Base-by-base conservation (phyloP, 2,113 vertebrate genomes). In the Gambusia affinis region DNA sequence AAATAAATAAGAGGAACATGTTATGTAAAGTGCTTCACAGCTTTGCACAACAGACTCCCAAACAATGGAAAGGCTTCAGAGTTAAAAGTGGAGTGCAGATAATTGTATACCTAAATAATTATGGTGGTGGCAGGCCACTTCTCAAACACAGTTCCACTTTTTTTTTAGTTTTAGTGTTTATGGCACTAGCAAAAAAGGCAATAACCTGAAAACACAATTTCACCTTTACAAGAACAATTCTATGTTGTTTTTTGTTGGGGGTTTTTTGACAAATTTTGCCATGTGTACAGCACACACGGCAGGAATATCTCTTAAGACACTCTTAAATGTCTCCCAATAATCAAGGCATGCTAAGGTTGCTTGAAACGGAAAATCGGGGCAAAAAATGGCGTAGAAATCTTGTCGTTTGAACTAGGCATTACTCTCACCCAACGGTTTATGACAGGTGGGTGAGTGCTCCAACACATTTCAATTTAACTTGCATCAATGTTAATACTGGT, bases 41-140 rank as follows among this genome's bases (percentile, higher is more conserved):
- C 51, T 57, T 57, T 57, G 51, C 51, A 57, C 22, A 57, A 57
- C 51, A 57, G 51, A 57, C 24, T 57, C 51, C 24, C 51, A 24
- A 57, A 57, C 51, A 57, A 57, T 57, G 7, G 51, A 57, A n/a
- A 57, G 51, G 51, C 51, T 57, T 57, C 51, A 57, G 8, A 57
- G 51, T 57, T 47, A 57, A 57, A 57, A n/a, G 10, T 7, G 51
- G 51, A 57, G 51, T n/a, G 51, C 51, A 57, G 51, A 57, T 57
- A 57, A 57, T 57, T 57, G 22, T n/a, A 57, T 57, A 57, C 51
- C 51, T n/a, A 57, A 57, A 57, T 57, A 57, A 57, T 57, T 57
- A n/a, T n/a, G 51, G 51, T 57, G 51, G 22, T 57, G 51, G 51
- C 51, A n/a, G 24, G 17, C 51, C 51, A 57, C 51, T 57, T n/a